phyloP scores from a whole-genome alignment of 2,797 vertebrate genomes.

The Microhierax caerulescens region DNA sequence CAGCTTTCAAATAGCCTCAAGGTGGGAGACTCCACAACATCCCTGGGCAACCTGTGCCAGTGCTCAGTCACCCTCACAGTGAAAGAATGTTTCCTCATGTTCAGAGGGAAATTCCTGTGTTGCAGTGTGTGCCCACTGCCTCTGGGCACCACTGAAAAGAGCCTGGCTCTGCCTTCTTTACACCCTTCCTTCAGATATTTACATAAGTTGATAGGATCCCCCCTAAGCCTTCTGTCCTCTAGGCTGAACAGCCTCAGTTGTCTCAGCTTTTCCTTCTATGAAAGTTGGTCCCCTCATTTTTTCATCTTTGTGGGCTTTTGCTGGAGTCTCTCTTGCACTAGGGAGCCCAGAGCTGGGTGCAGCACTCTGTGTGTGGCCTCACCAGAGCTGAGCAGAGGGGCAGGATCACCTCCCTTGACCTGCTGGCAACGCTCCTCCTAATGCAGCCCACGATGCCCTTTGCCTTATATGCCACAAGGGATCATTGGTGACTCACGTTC shows the following conservation, averaged over 20 bases:
- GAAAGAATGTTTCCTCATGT: neutral
- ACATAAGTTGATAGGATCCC: neutral
- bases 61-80: neutral
- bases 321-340: neutral
- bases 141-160: neutral
- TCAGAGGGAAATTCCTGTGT: neutral
- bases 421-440: neutral
- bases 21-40: neutral
- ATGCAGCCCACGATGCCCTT: neutral
- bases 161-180: neutral
- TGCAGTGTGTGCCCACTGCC: neutral
- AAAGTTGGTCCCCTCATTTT: neutral
- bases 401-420: neutral
- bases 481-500: neutral
- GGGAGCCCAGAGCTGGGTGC: neutral
- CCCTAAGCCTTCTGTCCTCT: neutral
- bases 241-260: neutral
- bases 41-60: neutral
- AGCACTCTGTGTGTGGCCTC: neutral
- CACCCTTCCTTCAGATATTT: neutral
- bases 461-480: neutral
- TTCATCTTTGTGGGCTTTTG: neutral
- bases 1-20: neutral
- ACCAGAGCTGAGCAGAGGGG: neutral
- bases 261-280: neutral